Base-by-base conservation (phyloP, 2,113 vertebrate genomes). In the Otus sunia region DNA sequence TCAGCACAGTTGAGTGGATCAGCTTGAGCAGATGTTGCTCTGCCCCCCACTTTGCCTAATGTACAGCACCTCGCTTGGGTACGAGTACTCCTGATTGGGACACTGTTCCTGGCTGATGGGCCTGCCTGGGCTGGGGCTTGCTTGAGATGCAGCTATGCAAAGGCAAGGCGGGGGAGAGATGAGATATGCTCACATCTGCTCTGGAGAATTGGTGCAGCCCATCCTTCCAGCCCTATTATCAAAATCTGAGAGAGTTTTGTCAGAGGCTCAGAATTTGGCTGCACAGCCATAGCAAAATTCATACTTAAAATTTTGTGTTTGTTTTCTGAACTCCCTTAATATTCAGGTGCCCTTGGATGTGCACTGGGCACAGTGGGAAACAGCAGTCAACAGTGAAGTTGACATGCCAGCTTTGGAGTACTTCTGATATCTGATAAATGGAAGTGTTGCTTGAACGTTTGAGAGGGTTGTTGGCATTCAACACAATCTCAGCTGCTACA, bases 71-170 rank as follows among this genome's bases (percentile, higher is more conserved):
- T 92, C 1, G 2, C 16, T 16, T 47, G 67, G 36, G 25, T 63
- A 18, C 0, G 0, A 50, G 58, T 55, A 5, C 34, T 79, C 5
- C 67, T 68, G 58, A 49, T n/a, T 0, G 39, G 37, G 34, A 43
- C 32, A 9, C 26, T 47, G 39, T 39, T 47, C 3, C 15, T 89
- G 53, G 30, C 34, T 72, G 34, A 16, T 60, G 55, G 34, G 20
- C 36, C 58, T 77, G 45, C 23, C 21, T 60, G 11, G 36, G 47
- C 3, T 0, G 22, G 6, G 21, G 47, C 53, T 72, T 50, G 11
- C n/a, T 62, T 69, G 55, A 55, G 59, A 49, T 0, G 2, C 0
- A 0, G n/a, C 59, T 22, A 6, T 82, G 29, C 59, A 80, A 55
- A 74, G 41, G 45, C 59, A 59, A 67, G 22, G 37, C 50, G 53